phyloP scores from a whole-genome alignment of 2,113 vertebrate species.

The Leuciscus idus region DNA sequence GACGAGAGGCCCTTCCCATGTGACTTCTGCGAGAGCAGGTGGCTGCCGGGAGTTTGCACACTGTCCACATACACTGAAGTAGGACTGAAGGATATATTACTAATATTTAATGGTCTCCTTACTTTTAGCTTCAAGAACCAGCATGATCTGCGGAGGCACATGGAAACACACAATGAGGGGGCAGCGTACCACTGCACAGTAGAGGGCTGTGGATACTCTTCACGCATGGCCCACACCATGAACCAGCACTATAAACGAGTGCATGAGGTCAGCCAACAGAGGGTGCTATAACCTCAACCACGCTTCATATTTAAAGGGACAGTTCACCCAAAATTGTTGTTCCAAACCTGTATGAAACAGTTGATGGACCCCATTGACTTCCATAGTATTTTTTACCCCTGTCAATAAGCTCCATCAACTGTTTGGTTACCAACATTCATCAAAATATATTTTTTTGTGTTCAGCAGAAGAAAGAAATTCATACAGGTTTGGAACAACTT shows the following conservation, averaged over 20 bases:
- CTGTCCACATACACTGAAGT: background rate
- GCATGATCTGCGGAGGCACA: constrained; percentile 78
- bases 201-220: constrained; percentile 77
- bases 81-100: background rate
- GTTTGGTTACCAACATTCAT: no score
- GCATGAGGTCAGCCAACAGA: constrained; percentile 67
- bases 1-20: constrained; percentile 75
- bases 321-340: no score
- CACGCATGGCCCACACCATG: constrained; percentile 67
- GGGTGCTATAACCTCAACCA: background rate
- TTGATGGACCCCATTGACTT: no score
- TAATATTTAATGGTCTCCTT: constrained; percentile 15
- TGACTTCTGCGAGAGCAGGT: constrained; percentile 78
- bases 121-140: constrained; percentile 76
- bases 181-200: constrained; percentile 76
- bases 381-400: no score
- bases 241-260: constrained; percentile 74
- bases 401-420: no score
- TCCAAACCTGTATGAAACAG: no score
- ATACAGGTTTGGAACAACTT: no score
- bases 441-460: no score
- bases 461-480: no score
- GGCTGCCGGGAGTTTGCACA: background rate
- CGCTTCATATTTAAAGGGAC: background rate
- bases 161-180: constrained; percentile 78